Base-by-base conservation (phyloP, 2,888 invertebrate species). In the Tinea pellionella region DNA sequence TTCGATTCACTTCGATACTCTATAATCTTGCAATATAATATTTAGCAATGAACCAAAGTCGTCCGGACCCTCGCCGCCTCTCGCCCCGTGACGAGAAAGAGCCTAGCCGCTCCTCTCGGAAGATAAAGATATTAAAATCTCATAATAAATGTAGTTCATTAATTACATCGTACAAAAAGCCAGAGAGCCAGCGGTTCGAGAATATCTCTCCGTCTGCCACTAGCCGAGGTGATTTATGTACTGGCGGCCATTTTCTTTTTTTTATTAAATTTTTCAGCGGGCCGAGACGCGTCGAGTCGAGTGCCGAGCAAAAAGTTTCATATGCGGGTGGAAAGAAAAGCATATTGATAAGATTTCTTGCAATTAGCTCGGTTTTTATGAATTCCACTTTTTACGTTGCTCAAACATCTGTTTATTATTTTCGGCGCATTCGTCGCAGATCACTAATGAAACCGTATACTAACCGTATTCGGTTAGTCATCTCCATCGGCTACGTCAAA, bases 171-270 rank as follows among this genome's bases (percentile, higher is more conserved):
- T 53, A 4, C 24, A 47, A 47, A 47, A 47, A 47, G 37, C 37
- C 37, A 24, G 24, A 3, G 51, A 51, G 18, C 18, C 15, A 53
- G 24, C 12, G 53, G 53, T 24, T 24, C 53, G 53, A 12, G 53
- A 18, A 69, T 15, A 47, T 66, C 68, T 71, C 37, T 19, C 29
- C 62, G 43, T 16, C 61, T 69, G 67, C 75, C 82, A 29, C 60
- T 78, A 8, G n/a, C 81, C 69, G 73, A 61, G 63, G 67, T 85
- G 84, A 87, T 86, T 86, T 81, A 86, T 81, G 74, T 66, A 70
- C 75, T 64, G 53, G 24, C 53, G 7, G 53, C 1, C 24, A 53
- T 84, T 83, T 83, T 83, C 78, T 75, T 77, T 72, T 79, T 77
- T 77, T 74, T 68, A 66, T 68, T 69, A 64, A 64, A 63, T 67